A percentile compares a stretch with the other conserved stretches of the same genome.
Conservation (phyloP, 1,140 invertebrate species). For the Ceratina australensis region DNA sequence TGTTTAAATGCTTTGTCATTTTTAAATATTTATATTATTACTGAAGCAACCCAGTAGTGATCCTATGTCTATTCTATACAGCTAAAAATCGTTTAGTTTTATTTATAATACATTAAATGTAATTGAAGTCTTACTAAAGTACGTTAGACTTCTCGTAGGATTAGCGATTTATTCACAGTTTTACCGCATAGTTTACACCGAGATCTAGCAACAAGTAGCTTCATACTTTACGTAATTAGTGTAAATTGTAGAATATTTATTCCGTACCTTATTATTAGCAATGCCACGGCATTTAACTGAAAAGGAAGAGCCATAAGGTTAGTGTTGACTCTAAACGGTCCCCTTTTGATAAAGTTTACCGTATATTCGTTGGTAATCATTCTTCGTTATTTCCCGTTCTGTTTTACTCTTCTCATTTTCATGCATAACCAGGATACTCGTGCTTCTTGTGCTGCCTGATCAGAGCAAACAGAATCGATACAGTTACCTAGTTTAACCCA, state of each 20-base stretch:
- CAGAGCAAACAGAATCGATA: background rate
- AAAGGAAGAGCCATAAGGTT: slow-evolving; percentile 46
- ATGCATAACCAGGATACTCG: slow-evolving; percentile 28
- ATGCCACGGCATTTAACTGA: slow-evolving; percentile 48
- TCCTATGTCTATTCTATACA: background rate
- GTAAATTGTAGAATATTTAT: slow-evolving; percentile 49
- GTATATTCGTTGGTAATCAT: slow-evolving; percentile 13
- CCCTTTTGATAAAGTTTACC: slow-evolving; percentile 37
- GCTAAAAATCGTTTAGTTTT: background rate
- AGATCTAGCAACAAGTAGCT: slow-evolving; percentile 33
- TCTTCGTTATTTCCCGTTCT: background rate
- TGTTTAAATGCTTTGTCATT: background rate
- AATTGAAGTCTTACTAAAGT: background rate
- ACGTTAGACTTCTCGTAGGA: background rate
- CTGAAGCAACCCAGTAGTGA: no score
- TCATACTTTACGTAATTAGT: slow-evolving; percentile 42
- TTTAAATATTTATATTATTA: background rate
- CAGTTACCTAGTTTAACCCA: background rate
- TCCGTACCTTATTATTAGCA: slow-evolving; percentile 50
- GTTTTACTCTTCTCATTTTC: background rate
- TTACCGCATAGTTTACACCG: slow-evolving; percentile 20
- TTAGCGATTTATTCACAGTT: slow-evolving; percentile 31
- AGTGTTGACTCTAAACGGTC: slow-evolving; percentile 49
- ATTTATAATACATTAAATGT: background rate
- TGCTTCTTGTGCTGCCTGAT: slow-evolving; percentile 38